Percentiles rank a stretch among this genome's conserved stretches.
These are phyloP conservation scores for Squalus acanthias DNA, from an alignment of 2,797 vertebrate species.

Conservation along the genomic window DNA sequence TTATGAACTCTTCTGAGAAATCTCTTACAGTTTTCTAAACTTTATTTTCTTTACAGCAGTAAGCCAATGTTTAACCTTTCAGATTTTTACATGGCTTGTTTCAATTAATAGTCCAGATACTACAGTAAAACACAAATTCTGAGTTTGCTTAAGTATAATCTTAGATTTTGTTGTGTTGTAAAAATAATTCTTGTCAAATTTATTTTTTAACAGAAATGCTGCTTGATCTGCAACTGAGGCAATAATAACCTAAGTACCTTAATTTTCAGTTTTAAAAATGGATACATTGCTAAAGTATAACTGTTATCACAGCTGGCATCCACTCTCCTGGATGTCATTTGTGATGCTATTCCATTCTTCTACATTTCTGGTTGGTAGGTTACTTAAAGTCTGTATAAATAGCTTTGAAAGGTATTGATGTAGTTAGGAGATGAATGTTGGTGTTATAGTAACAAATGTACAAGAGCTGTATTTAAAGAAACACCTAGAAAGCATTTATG, in stretches of 20 bases:
- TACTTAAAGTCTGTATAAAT: not conserved
- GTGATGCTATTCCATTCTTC: not conserved
- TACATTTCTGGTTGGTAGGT: not conserved
- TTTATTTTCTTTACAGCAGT: not conserved
- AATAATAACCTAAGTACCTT: not conserved
- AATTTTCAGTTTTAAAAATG: constrained; percentile 24
- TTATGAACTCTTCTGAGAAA: not conserved
- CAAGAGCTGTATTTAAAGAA: not conserved
- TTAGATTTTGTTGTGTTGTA: not conserved
- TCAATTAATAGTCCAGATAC: not conserved
- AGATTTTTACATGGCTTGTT: not conserved
- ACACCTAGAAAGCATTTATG: not conserved
- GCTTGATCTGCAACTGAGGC: not conserved
- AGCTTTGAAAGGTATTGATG: not conserved
- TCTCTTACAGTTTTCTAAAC: not conserved
- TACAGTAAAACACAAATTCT: not conserved
- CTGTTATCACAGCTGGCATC: constrained; percentile 25
- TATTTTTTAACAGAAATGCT: not conserved
- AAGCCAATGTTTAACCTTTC: not conserved
- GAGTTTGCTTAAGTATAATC: not conserved
- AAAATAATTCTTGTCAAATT: not conserved
- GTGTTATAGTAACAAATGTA: not conserved
- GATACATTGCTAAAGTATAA: not conserved
- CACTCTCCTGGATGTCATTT: not conserved
- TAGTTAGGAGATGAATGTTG: not conserved